These are phyloP conservation scores for Conopomorpha cramerella DNA, from an alignment of 1,140 invertebrate species.

Conservation along the genomic window DNA sequence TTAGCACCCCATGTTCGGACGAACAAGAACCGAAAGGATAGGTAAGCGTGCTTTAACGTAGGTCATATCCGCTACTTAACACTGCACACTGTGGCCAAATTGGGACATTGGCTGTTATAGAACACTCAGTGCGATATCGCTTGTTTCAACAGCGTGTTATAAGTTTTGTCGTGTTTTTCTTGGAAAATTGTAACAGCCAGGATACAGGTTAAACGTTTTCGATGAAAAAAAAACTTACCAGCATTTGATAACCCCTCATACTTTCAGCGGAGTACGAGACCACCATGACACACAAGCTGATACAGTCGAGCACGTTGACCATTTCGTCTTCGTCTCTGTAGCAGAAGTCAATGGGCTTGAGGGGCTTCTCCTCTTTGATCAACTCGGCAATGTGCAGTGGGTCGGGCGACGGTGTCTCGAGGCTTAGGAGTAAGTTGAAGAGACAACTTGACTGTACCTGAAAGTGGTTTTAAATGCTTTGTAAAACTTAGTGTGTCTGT, in stretches of 20 bases:
- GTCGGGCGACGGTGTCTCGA: constrained; percentile 93
- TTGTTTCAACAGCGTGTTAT: no score
- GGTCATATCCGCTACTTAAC: no score
- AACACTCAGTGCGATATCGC: no score
- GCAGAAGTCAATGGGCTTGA: constrained; percentile 96
- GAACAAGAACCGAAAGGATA: no score
- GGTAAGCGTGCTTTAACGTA: no score
- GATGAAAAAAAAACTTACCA: constrained; percentile 64
- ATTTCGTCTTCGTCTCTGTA: constrained; percentile 96
- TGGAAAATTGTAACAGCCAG: neutral
- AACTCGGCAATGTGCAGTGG: constrained; percentile 93
- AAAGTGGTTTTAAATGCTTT: constrained; percentile 9
- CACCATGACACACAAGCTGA: constrained; percentile 95
- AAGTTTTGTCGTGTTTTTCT: no score
- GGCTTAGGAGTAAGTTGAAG: constrained; percentile 88
- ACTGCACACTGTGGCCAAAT: no score
- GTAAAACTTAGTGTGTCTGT: no score
- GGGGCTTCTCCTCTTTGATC: constrained; percentile 93
- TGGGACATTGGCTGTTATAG: no score
- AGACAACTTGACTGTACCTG: constrained; percentile 88
- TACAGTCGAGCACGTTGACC: constrained; percentile 91
- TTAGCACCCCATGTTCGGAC: no score
- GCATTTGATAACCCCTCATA: constrained; percentile 94
- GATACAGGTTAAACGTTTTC: neutral
- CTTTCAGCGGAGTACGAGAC: constrained; percentile 97